Evolutionary conservation across 2,797 vertebrate species (phyloP).

Genomic region (Emydoidea blandingii): DNA sequence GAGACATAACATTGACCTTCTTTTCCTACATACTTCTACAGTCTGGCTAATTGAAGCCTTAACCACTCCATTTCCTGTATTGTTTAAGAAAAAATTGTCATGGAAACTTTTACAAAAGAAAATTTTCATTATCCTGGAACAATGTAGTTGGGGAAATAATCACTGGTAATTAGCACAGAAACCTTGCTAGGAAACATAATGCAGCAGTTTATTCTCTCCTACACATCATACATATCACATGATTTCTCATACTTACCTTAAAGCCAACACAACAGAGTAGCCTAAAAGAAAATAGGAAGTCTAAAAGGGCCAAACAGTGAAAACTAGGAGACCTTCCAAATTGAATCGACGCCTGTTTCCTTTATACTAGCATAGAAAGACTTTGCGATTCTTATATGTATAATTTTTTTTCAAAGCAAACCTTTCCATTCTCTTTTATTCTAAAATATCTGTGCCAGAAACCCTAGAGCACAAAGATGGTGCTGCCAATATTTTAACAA

Average conservation of each 20-base stretch:
- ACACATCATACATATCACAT: not conserved
- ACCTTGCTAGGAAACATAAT: not conserved
- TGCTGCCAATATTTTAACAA: not conserved
- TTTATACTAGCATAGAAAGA: not conserved
- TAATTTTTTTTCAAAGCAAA: not conserved
- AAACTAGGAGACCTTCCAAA: not conserved
- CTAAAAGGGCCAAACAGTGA: not conserved
- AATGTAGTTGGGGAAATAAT: not conserved
- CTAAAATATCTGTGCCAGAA: not conserved
- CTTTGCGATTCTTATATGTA: not conserved
- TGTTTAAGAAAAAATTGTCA: not conserved
- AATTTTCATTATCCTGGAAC: constrained; percentile 1
- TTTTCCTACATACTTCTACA: not conserved
- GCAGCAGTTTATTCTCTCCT: not conserved
- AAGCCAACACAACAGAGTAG: not conserved
- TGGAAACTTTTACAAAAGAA: not conserved
- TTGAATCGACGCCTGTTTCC: fast-evolving
- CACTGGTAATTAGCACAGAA: not conserved
- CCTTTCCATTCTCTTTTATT: not conserved
- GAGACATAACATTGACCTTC: not conserved
- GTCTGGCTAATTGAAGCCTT: not conserved
- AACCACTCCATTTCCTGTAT: not conserved
- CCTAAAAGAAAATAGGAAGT: not conserved
- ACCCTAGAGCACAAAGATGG: not conserved
- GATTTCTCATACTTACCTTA: not conserved